phyloP scores from a whole-genome alignment of 2,888 invertebrate genomes.

The Pyrrhosoma nymphula region DNA sequence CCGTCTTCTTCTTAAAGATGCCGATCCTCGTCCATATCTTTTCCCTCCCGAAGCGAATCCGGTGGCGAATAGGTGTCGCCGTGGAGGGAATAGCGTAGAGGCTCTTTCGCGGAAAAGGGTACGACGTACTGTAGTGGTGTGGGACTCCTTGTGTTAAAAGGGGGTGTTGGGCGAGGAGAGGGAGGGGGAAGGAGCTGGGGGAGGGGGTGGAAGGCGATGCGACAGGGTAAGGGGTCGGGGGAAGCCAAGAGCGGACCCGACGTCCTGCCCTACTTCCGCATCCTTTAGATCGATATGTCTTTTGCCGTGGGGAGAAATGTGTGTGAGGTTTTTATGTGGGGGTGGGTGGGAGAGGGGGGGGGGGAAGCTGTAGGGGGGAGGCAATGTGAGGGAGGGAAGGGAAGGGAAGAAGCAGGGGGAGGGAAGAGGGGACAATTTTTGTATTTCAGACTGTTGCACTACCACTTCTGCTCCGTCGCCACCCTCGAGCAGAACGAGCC shows the following conservation, averaged over 20 bases:
- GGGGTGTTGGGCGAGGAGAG: not conserved
- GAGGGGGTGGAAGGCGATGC: not conserved
- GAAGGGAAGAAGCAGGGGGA: not conserved
- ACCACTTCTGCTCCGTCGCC: not conserved
- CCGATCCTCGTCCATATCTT: conserved; percentile 2
- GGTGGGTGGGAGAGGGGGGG: not conserved
- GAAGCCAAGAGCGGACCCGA: conserved; percentile 61
- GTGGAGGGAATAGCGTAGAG: not conserved
- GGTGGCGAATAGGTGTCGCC: not conserved
- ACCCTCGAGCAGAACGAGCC: not conserved
- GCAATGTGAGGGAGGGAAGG: not conserved
- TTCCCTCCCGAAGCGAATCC: not conserved
- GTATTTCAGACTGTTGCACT: conserved; percentile 37
- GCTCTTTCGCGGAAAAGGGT: not conserved
- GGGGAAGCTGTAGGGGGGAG: not conserved
- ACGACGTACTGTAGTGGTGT: not conserved
- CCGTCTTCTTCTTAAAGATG: not conserved
- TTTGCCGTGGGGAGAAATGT: conserved; percentile 59
- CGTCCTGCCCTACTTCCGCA: conserved; percentile 60
- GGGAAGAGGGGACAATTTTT: not conserved
- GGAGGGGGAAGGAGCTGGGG: not conserved
- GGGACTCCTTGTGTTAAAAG: not conserved
- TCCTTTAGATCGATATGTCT: conserved; percentile 55
- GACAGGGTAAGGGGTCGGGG: conserved; percentile 43
- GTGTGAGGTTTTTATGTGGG: conserved; percentile 56